Conservation (phyloP, 2,113 vertebrate genomes). For the Chaenogobius annularis region DNA sequence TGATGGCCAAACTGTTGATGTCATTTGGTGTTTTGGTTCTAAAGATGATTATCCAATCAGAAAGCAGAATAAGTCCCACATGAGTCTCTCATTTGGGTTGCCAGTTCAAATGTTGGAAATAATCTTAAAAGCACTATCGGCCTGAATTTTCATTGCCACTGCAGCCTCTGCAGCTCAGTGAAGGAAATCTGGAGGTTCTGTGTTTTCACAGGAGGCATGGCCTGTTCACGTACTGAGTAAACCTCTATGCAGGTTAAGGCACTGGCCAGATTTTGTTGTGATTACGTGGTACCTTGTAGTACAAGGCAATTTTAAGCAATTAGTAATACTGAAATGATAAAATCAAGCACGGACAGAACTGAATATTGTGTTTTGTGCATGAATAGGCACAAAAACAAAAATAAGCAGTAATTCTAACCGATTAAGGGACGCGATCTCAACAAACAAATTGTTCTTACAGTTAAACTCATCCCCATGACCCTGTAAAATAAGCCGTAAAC, state of each 20-base stretch:
- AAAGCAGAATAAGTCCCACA: neutral
- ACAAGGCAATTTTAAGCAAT: neutral
- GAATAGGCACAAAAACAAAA: neutral
- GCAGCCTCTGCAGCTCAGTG: neutral
- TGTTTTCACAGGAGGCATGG: neutral
- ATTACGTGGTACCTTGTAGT: neutral
- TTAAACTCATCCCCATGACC: neutral
- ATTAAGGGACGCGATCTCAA: neutral
- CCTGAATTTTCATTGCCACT: neutral
- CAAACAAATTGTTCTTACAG: neutral
- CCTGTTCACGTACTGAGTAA: neutral
- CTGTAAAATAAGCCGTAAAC: neutral
- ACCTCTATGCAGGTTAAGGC: neutral
- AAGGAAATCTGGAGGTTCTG: neutral
- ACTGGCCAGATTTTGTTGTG: neutral
- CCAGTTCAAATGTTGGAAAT: neutral
- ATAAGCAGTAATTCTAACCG: neutral
- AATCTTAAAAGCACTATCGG: neutral
- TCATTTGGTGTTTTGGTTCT: no score
- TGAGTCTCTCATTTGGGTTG: neutral
- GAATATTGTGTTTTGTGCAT: neutral
- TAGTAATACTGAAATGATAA: neutral
- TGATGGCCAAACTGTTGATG: no score
- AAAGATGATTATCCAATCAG: neutral
- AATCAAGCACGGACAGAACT: neutral